Percentiles rank a stretch among this genome's conserved stretches.
Conservation (phyloP, 2,797 vertebrate species). For the Xenops minutus region DNA sequence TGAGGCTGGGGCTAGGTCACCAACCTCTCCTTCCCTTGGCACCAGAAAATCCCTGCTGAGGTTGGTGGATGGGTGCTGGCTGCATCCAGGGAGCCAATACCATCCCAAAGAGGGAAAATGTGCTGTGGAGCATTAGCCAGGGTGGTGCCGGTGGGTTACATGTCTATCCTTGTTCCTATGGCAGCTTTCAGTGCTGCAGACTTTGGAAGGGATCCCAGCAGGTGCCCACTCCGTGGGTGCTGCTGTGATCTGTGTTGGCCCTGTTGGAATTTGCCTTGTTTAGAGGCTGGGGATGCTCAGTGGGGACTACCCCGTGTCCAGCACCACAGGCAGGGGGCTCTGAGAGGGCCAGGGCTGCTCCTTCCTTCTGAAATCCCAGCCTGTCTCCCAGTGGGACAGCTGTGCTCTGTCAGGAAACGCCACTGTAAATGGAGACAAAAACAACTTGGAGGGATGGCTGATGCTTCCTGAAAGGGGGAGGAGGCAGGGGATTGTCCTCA, state of each 20-base stretch:
- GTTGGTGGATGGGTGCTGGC: not conserved
- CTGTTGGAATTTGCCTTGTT: rapidly evolving
- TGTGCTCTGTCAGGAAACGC: not conserved
- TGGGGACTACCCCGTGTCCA: rapidly evolving
- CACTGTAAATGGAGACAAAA: not conserved
- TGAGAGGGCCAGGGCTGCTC: not conserved
- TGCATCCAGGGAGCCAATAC: not conserved
- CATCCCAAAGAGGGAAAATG: rapidly evolving
- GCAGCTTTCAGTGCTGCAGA: not conserved
- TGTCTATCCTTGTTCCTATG: not conserved
- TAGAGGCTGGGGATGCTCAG: rapidly evolving
- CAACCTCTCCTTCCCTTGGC: not conserved
- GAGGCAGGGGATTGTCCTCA: rapidly evolving
- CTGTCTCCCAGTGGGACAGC: not conserved
- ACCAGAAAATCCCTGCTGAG: not conserved
- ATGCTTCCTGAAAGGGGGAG: not conserved
- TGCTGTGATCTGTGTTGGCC: not conserved
- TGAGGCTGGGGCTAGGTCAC: not conserved
- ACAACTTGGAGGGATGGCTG: not conserved
- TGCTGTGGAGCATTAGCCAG: not conserved
- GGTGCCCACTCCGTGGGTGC: not conserved
- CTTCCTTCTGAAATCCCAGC: not conserved
- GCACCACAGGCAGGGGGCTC: rapidly evolving
- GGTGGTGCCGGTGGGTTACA: rapidly evolving
- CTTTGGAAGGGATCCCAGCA: not conserved